Evolutionary conservation across 2,888 invertebrate species (phyloP), one percentile per base, ranked within the genome.

Genomic region (Agrypnus murinus): DNA sequence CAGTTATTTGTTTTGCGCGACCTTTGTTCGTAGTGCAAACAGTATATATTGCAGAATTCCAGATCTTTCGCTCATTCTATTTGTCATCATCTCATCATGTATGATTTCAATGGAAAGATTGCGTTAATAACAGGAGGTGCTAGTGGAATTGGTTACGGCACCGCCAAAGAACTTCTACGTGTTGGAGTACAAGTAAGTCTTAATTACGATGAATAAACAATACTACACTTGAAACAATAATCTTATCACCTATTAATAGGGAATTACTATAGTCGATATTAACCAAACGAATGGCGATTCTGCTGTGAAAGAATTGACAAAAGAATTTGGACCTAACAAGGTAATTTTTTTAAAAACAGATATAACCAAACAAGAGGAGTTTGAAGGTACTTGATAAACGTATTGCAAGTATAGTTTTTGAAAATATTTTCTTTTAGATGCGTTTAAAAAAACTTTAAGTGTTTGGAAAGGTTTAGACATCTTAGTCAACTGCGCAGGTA

Each of bases 41-140:
- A n/a, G n/a, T n/a, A n/a, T n/a, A n/a, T n/a, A n/a, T n/a, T n/a
- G n/a, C n/a, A n/a, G n/a, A n/a, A n/a, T n/a, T n/a, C n/a, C n/a
- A n/a, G n/a, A n/a, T n/a, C n/a, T n/a, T n/a, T n/a, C n/a, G n/a
- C n/a, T n/a, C n/a, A n/a, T n/a, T n/a, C n/a, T n/a, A n/a, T n/a
- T n/a, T n/a, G n/a, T n/a, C n/a, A n/a, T n/a, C n/a, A n/a, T n/a
- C n/a, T n/a, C 17, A 53, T 53, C 4, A n/a, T n/a, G 10, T 58
- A 38, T 19, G 58, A 36, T 38, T 82, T 92, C 67, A 90, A 90
- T 84, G 91, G 90, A 75, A 92, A 91, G 84, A 91, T 92, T 68
- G 92, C 90, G 34, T 85, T 93, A 71, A 88, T 93, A 63, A 93
- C 93, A 15, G 93, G 93, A 32, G 93, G 91, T 48, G 92, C 92